Percentiles rank a stretch among this genome's conserved stretches.
These are phyloP conservation scores for Myiagra hebetior DNA, from an alignment of 2,113 vertebrate species.

Conservation along the genomic window DNA sequence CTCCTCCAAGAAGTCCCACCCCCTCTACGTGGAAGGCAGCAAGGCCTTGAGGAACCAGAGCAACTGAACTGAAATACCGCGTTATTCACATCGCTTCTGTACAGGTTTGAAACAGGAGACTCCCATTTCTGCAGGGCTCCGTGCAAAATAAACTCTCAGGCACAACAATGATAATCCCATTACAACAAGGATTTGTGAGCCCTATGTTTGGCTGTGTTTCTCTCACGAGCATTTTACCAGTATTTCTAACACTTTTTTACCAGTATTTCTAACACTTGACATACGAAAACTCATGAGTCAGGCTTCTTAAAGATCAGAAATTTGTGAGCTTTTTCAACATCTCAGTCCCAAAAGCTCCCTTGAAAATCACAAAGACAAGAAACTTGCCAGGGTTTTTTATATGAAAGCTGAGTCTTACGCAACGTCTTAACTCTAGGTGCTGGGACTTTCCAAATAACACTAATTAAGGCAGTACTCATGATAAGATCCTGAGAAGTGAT, in stretches of 20 bases:
- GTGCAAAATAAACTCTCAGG: neutral
- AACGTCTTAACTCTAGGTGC: neutral
- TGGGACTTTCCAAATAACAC: constrained; percentile 25
- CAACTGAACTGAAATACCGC: neutral
- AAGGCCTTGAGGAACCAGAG: neutral
- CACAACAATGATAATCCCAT: neutral
- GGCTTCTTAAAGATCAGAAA: neutral
- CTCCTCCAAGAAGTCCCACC: neutral
- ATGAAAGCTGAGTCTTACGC: neutral
- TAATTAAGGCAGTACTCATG: neutral
- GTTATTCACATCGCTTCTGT: neutral
- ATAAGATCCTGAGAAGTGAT: neutral
- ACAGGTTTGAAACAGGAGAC: neutral
- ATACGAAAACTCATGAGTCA: neutral
- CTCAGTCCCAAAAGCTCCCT: neutral
- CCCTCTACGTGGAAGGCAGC: neutral
- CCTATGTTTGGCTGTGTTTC: neutral
- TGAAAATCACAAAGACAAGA: neutral
- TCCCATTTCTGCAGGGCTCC: neutral
- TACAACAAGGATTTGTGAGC: neutral
- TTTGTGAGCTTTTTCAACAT: neutral
- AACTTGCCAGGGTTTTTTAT: neutral
- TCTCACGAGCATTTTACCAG: neutral
- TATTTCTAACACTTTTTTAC: neutral
- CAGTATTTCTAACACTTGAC: neutral